phyloP scores from a whole-genome alignment of 2,797 vertebrate species.

The Linurgus olivaceus region DNA sequence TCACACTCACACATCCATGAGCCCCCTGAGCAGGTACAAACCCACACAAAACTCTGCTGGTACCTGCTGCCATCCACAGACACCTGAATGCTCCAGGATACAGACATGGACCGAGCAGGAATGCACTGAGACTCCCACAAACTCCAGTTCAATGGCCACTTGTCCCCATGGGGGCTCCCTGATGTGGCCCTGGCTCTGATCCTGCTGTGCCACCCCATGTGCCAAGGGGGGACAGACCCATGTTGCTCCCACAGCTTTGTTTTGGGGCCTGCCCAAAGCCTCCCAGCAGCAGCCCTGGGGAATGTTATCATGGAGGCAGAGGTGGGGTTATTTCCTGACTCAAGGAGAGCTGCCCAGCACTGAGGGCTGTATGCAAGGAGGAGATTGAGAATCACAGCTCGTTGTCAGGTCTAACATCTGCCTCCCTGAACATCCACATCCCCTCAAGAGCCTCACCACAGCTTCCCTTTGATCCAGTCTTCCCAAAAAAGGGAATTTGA shows the following conservation, averaged over 20 bases:
- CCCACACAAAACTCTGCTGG: background rate
- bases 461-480: background rate
- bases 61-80: background rate
- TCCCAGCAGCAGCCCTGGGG: background rate
- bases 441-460: background rate
- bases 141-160: fast-evolving
- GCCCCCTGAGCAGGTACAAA: background rate
- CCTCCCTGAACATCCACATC: background rate
- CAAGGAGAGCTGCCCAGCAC: background rate
- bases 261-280: background rate
- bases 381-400: background rate
- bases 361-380: fast-evolving
- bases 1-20: fast-evolving
- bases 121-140: background rate
- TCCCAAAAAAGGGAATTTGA: background rate
- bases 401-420: background rate
- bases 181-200: background rate
- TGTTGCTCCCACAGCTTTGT: background rate
- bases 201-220: background rate
- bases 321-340: background rate
- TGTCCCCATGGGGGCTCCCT: fast-evolving
- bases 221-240: background rate
- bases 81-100: background rate
- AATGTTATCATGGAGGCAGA: background rate
- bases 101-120: fast-evolving